Base-by-base conservation (phyloP, 2,113 vertebrate species). In the Poeciliopsis prolifica region DNA sequence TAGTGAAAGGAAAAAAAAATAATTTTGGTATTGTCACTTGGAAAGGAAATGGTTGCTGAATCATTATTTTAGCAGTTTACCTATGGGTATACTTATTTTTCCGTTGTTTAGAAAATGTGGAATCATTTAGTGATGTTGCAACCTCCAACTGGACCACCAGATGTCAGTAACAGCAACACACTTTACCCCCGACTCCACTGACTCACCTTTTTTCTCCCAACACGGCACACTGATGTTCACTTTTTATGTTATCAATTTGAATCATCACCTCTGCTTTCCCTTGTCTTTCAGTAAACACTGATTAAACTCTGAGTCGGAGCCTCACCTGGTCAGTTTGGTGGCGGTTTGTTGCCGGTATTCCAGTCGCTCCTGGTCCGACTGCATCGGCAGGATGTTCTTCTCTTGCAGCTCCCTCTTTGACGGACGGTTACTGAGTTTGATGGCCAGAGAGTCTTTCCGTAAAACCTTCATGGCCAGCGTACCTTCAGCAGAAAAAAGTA, bases 371-470 rank as follows among this genome's bases (percentile, higher is more conserved):
- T 97, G 96, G 69, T 99, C 97, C 0, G 96, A 97, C 93, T 97
- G 96, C 92, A 96, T 90, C n/a, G 95, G 97, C 26, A 99, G 95
- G 86, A 99, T 99, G 87, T 99, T 99, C 89, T 99, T 99, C 28
- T 99, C 98, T 88, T 99, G 96, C 81, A 99, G 94, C 63, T 99
- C 98, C 79, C 96, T 87, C 85, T 97, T 96, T 3, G 98, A 96
- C 33, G 98, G 98, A 79, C 98, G 96, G 93, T 99, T 99, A 81
- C 96, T 97, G 76, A 99, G 92, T 89, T 99, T 99, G 91, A 99
- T 97, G 87, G 98, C 98, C 91, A 99, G 93, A 7, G 98, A 99
- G 91, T 99, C 98, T 91, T 98, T 98, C 77, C 97, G 95, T 88
- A 98, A 92, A 78, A 99, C 95, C 91, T 97, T 99, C 94, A 96